These are phyloP conservation scores for Lepidonotus clava DNA, from an alignment of 2,888 invertebrate species.

Conservation along the genomic window DNA sequence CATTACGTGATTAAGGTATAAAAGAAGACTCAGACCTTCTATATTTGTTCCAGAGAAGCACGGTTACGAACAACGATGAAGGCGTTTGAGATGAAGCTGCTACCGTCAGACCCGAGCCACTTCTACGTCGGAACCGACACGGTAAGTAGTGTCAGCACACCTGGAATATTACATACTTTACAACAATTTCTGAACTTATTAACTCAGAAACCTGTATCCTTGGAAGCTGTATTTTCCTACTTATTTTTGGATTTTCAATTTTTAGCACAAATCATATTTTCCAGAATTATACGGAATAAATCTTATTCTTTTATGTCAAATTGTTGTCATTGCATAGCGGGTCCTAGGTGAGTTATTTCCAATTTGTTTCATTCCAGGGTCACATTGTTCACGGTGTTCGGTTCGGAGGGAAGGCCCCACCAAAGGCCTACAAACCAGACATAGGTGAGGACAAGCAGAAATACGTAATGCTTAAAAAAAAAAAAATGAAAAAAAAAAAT, in stretches of 20 bases:
- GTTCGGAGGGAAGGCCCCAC: constrained; percentile 75
- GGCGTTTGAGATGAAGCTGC: constrained; percentile 72
- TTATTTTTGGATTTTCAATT: neutral
- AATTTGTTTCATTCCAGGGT: constrained; percentile 68
- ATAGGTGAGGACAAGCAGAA: too few species aligned
- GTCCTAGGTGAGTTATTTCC: constrained; percentile 66
- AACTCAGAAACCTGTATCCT: neutral
- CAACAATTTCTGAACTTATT: neutral
- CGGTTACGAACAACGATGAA: constrained; percentile 62
- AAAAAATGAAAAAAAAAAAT: too few species aligned
- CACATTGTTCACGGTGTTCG: constrained; percentile 76
- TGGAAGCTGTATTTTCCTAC: neutral
- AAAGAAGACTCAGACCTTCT: too few species aligned
- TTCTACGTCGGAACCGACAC: constrained; percentile 77
- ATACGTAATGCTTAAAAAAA: too few species aligned
- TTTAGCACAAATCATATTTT: neutral
- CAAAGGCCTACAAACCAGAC: constrained; percentile 71
- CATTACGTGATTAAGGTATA: too few species aligned
- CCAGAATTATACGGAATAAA: too few species aligned
- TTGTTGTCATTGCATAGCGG: neutral
- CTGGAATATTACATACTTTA: neutral
- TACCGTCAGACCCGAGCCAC: constrained; percentile 77
- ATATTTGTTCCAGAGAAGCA: constrained; percentile 46
- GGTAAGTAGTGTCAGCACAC: constrained; percentile 67
- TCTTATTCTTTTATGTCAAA: neutral